Base-by-base conservation (phyloP, 2,797 vertebrate species). In the Gephyroberyx darwinii region DNA sequence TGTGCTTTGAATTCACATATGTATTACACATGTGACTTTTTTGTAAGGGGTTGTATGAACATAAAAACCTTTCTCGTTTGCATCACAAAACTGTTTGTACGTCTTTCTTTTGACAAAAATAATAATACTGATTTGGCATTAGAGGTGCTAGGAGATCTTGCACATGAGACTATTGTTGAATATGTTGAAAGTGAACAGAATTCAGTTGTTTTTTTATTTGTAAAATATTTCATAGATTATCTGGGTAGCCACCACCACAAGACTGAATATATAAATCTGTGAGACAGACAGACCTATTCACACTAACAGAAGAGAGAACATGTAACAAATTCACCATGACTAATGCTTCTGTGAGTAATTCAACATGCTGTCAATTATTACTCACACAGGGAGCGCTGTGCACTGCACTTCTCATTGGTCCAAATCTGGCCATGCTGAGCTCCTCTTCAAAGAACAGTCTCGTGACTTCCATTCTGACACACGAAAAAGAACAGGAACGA, bases 331-430 rank as follows among this genome's bases (percentile, higher is more conserved):
- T 84, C 79, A 77, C 61, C 69, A 30, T 91, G 89, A 91, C 88
- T 90, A 90, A 91, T 69, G 61, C 65, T 48, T 64, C 20, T 71
- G 48, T 89, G 89, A 92, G 82, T 90, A 88, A 90, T 85, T 62
- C 73, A 75, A 76, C 90, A 88, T 74, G 83, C 83, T 91, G 90
- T 92, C 91, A 89, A 89, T 91, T 82, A 91, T 92, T 92, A 88
- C 87, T 90, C 88, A 91, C 76, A 62, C 55, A 41, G 12, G 61
- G 65, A 77, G 78, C 85, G 41, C 69, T 63, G 80, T 78, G 81
- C 26, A 26, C 26, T 26, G 70, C 51, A 1, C 16, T 69, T 76
- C 68, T 62, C 55, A 75, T 74, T 83, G 86, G 84, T 69, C 79
- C 12, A 0, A 69, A 58, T 47, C 54, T 7, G 26, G 53, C 82